A percentile compares a stretch with the other conserved stretches of the same genome.
phyloP scores from a whole-genome alignment of 2,113 vertebrate species.

The Hepsetus odoe region DNA sequence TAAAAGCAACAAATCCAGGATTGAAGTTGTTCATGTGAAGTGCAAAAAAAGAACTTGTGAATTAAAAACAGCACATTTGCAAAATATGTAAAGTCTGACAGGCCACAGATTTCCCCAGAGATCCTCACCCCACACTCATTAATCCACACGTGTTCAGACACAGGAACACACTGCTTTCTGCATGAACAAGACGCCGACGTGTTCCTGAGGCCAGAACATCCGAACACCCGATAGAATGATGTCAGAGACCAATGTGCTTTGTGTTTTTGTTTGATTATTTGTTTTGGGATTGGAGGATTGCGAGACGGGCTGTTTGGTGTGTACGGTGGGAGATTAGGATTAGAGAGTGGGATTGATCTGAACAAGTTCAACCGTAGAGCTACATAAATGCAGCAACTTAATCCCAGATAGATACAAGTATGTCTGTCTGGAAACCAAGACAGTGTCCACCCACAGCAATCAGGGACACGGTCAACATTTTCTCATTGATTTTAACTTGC shows the following conservation, averaged over 20 bases:
- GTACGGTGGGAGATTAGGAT: conserved; percentile 35
- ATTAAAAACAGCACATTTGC: no score
- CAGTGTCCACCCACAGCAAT: neutral
- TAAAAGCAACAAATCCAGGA: no score
- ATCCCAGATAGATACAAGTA: conserved; percentile 10
- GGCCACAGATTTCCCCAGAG: neutral
- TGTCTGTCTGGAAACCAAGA: neutral
- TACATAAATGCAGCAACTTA: neutral
- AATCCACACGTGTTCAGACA: neutral
- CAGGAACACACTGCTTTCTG: neutral
- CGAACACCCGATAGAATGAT: neutral
- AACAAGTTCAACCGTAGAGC: conserved; percentile 4
- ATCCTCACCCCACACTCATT: neutral
- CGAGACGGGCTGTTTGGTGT: conserved; percentile 15
- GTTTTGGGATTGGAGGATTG: conserved; percentile 36
- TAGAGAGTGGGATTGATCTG: conserved; percentile 15
- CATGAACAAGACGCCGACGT: neutral
- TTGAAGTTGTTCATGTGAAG: no score
- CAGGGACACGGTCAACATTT: no score
- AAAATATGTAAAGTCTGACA: neutral
- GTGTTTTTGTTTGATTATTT: conserved; percentile 28
- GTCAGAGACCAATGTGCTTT: neutral
- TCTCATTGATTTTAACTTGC: no score
- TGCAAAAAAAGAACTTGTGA: no score
- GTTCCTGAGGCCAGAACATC: neutral